phyloP scores from a whole-genome alignment of 92 coral and sea anemone species.

The Meandrina meandrites region DNA sequence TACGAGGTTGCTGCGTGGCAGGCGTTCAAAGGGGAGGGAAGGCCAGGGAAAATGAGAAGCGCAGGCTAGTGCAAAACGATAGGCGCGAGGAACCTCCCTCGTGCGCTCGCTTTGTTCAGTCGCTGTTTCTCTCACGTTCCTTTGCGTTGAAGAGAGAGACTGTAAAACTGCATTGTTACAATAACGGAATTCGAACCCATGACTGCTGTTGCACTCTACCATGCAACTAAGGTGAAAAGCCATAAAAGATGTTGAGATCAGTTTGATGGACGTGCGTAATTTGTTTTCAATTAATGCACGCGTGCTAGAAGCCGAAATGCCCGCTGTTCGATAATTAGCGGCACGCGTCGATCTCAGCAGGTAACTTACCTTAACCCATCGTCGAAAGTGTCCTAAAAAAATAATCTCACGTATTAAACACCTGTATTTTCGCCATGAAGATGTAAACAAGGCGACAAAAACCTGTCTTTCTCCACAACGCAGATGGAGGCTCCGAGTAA shows the following conservation, averaged over 20 bases:
- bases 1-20: too few species aligned
- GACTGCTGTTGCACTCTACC: neutral
- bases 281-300: neutral
- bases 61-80: too few species aligned
- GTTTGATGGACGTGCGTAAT: neutral
- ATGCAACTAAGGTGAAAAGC: neutral
- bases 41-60: too few species aligned
- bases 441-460: neutral
- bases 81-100: too few species aligned
- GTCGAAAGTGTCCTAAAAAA: neutral
- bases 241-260: neutral
- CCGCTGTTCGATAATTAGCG: neutral
- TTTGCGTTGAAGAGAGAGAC: too few species aligned
- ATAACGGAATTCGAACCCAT: neutral
- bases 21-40: too few species aligned
- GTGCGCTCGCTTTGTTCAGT: too few species aligned
- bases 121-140: too few species aligned
- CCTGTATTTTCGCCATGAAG: neutral
- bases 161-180: too few species aligned
- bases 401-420: neutral
- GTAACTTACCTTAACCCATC: neutral
- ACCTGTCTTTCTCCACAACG: neutral
- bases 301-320: neutral
- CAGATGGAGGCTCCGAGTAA: too few species aligned
- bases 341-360: neutral